Evolutionary conservation across 2,888 invertebrate genomes (phyloP), one percentile per base, ranked within the genome.

Genomic region (Erebia ligea): DNA sequence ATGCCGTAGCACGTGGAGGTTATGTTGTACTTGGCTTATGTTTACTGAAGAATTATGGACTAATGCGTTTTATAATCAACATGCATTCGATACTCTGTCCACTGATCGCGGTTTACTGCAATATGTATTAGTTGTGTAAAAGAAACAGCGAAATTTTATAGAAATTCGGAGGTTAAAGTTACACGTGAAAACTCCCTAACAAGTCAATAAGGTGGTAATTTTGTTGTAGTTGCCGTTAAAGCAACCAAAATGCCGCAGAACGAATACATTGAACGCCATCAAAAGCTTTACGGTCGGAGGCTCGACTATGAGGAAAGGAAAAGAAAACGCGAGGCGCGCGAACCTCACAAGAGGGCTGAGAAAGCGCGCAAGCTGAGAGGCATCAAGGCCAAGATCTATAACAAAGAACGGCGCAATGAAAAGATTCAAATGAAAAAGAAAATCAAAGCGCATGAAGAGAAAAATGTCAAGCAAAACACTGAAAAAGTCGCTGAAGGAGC

Each of bases 341-440:
- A 97, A 85, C 98, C 98, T 1, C 98, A 99, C 87, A 97, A 97
- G 83, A 94, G 97, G 61, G 96, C 99, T 0, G 96, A 97, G 80
- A 97, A 97, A 82, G 99, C 99, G 0, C 96, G 96, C 78, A 98
- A 97, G 84, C 94, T 99, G 59, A 95, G 99, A 72, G 99, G 99
- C 76, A 95, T 99, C 80, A 99, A 99, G 87, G 99, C 99, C 0
- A 99, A 99, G 91, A 94, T 99, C 70, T 99, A 97, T 91, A 99
- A 99, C 88, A 99, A 99, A 86, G 96, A 99, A 87, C 95, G 99
- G 8, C 96, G 98, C 82, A 97, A 98, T 94, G 99, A 99, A 87
- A 99, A 99, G 94, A 98, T 99, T 76, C 99, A 99, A 88, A 99
- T 99, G 97, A 99, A 99, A 91, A 99, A 99, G 94, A 99, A 98